These are phyloP conservation scores for Zaprionus lachaisei DNA, from an alignment of 1,140 invertebrate species.

Conservation along the genomic window DNA sequence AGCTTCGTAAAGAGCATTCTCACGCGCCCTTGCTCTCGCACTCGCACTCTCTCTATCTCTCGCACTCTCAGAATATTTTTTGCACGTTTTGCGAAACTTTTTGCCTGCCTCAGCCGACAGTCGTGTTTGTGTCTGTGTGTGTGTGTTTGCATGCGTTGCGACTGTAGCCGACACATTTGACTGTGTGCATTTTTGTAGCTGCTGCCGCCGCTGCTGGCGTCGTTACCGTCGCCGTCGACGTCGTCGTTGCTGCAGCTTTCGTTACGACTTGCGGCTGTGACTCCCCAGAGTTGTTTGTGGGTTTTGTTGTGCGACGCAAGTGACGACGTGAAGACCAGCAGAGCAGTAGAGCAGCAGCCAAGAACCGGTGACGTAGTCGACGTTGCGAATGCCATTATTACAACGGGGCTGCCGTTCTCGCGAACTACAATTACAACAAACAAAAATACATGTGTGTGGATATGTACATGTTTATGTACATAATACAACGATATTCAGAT, in stretches of 20 bases:
- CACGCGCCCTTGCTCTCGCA: constrained; percentile 27
- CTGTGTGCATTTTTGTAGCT: constrained; percentile 77
- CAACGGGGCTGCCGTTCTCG: constrained; percentile 76
- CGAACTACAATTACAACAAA: constrained; percentile 24
- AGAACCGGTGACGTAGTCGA: constrained; percentile 81
- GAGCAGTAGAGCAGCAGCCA: constrained; percentile 61
- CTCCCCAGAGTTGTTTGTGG: constrained; percentile 74
- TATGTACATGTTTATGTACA: not conserved
- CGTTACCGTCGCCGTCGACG: constrained; percentile 32
- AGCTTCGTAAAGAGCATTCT: constrained; percentile 16
- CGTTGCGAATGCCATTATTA: constrained; percentile 83
- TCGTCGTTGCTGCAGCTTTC: constrained; percentile 68
- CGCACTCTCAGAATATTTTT: constrained; percentile 46
- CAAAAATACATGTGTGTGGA: constrained; percentile 25
- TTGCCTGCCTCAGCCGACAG: constrained; percentile 53
- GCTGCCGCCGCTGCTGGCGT: constrained; percentile 14
- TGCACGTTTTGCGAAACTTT: constrained; percentile 69
- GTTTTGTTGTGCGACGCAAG: constrained; percentile 83
- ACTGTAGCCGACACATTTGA: constrained; percentile 54
- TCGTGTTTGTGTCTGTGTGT: constrained; percentile 39
- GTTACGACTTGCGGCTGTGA: constrained; percentile 72
- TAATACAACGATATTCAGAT: constrained; percentile 28
- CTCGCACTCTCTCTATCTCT: constrained; percentile 22
- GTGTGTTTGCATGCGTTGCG: constrained; percentile 58
- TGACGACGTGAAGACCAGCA: constrained; percentile 78